Conservation (phyloP, 2,888 invertebrate genomes). For the Temnothorax unifasciatus region DNA sequence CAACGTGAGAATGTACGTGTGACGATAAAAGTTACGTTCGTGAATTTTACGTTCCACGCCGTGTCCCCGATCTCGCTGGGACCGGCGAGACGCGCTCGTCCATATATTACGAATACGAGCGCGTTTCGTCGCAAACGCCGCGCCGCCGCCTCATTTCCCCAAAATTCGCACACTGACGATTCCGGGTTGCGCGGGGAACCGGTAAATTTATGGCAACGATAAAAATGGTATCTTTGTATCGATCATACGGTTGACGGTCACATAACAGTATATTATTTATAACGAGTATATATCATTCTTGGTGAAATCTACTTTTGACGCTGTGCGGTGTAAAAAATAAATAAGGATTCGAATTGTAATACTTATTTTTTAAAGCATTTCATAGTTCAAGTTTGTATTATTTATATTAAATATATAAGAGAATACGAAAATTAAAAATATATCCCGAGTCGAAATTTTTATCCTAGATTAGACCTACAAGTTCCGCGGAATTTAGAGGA, state of each 20-base stretch:
- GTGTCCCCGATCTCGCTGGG: slow-evolving; percentile 62
- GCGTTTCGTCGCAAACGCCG: slow-evolving; percentile 1
- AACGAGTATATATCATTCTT: slow-evolving; percentile 13
- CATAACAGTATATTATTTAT: slow-evolving; percentile 46
- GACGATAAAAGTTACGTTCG: slow-evolving; percentile 78
- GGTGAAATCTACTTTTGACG: slow-evolving; percentile 19
- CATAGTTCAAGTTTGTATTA: too few species aligned
- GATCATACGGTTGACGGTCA: slow-evolving; percentile 27
- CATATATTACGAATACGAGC: slow-evolving; percentile 50
- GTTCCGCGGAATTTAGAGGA: too few species aligned
- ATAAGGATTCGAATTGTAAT: not conserved
- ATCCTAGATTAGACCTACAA: too few species aligned
- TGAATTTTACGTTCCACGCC: slow-evolving; percentile 73
- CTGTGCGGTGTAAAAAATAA: not conserved
- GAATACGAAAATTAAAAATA: not conserved
- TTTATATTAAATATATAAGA: too few species aligned
- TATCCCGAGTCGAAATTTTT: too few species aligned
- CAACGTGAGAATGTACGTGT: slow-evolving; percentile 78
- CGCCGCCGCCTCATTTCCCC: slow-evolving; percentile 43
- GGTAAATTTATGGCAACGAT: slow-evolving; percentile 40
- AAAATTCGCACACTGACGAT: slow-evolving; percentile 31
- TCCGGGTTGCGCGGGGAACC: slow-evolving; percentile 24
- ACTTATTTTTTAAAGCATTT: not conserved
- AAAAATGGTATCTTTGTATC: slow-evolving; percentile 56
- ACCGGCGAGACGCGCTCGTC: slow-evolving; percentile 21